Conservation (phyloP, 2,888 invertebrate species). For the Synergus itoensis region DNA sequence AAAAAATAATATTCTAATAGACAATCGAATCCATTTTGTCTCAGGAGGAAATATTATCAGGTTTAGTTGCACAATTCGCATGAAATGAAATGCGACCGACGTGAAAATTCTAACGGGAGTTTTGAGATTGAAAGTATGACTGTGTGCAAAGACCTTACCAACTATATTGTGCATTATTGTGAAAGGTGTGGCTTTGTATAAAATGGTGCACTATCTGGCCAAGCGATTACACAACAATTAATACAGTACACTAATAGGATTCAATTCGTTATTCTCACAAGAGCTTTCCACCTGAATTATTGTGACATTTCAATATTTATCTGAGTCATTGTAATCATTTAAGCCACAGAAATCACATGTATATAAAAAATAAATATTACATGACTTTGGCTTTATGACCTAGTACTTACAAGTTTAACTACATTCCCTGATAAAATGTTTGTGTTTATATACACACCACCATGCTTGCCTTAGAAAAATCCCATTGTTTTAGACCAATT, state of each 20-base stretch:
- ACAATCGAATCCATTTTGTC: conserved; percentile 34
- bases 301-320: conserved; percentile 29
- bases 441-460: background rate
- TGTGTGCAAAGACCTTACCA: conserved; percentile 23
- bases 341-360: background rate
- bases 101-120: conserved; percentile 39
- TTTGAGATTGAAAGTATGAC: conserved; percentile 38
- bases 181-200: conserved; percentile 59
- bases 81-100: conserved; percentile 39
- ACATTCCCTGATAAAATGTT: background rate
- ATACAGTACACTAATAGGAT: conserved; percentile 35
- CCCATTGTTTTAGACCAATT: background rate
- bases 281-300: conserved; percentile 22
- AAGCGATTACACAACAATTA: conserved; percentile 61
- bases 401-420: background rate
- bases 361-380: background rate
- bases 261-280: conserved; percentile 20
- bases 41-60: conserved; percentile 36
- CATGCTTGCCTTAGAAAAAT: background rate
- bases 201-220: conserved; percentile 53
- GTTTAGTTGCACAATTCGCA: conserved; percentile 37
- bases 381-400: background rate
- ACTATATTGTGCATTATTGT: conserved; percentile 49
- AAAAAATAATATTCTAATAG: conserved; percentile 30
- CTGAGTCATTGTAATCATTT: background rate